Evolutionary conservation across 2,113 vertebrate species (phyloP).

Genomic region (Electrona antarctica): DNA sequence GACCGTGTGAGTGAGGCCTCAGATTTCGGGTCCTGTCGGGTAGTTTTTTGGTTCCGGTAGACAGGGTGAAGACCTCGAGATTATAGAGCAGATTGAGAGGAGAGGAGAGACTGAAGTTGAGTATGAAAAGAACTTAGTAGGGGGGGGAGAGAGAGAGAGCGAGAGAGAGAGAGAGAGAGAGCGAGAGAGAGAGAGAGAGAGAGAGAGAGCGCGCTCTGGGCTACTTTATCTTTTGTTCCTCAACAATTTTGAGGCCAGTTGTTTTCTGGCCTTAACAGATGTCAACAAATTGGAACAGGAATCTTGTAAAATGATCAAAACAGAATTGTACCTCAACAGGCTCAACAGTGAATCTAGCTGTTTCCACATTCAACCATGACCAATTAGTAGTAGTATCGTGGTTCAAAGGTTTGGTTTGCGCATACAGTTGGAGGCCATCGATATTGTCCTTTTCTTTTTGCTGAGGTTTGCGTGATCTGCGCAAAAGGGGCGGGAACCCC

Average conservation of each 20-base stretch:
- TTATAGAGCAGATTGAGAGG: no score
- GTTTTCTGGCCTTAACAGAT: background rate
- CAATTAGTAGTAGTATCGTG: constrained; percentile 5
- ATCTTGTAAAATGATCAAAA: no score
- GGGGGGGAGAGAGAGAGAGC: background rate
- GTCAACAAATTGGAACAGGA: background rate
- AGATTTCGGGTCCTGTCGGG: no score
- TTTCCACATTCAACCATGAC: constrained; percentile 20
- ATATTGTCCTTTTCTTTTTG: no score
- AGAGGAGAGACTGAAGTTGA: background rate
- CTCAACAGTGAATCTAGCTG: constrained; percentile 20
- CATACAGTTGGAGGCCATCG: no score
- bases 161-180: background rate
- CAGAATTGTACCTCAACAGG: constrained; percentile 11
- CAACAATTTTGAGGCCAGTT: constrained; percentile 1
- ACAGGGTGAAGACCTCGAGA: no score
- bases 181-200: constrained; percentile 1
- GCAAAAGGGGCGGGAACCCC: no score
- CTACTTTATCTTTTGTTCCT: constrained; percentile 6
- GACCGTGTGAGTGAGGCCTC: no score
- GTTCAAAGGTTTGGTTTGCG: constrained; percentile 10
- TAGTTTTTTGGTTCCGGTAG: no score
- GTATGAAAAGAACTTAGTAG: background rate
- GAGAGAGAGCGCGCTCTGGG: constrained; percentile 14
- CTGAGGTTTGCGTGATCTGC: no score